These are phyloP conservation scores for Nymphicus hollandicus DNA, from an alignment of 2,113 vertebrate species.

Conservation along the genomic window DNA sequence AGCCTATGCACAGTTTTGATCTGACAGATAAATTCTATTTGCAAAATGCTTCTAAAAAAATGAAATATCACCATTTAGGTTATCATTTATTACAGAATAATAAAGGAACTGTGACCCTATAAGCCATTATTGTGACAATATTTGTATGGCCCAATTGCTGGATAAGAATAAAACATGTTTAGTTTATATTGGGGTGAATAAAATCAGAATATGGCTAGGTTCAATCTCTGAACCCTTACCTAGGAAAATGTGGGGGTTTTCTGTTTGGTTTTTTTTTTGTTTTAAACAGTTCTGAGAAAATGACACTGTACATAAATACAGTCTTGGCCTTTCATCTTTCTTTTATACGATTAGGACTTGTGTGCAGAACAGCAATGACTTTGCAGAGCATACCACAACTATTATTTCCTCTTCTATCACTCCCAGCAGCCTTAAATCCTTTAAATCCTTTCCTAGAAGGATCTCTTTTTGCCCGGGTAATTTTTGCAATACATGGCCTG, in stretches of 20 bases:
- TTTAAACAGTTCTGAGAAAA: slow-evolving; percentile 52
- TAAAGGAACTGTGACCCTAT: not conserved
- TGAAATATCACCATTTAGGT: not conserved
- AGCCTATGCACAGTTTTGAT: not conserved
- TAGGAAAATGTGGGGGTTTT: not conserved
- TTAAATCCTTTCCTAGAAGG: slow-evolving; percentile 71
- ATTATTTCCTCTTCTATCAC: slow-evolving; percentile 62
- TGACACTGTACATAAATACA: slow-evolving; percentile 17
- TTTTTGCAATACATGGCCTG: slow-evolving; percentile 57
- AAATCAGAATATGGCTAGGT: not conserved
- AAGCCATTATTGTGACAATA: not conserved
- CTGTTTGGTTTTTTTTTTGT: not conserved
- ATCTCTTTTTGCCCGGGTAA: slow-evolving; percentile 59
- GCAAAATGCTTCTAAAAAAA: not conserved
- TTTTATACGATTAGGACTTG: slow-evolving; percentile 60
- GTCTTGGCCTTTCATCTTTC: slow-evolving; percentile 36
- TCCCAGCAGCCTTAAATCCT: slow-evolving; percentile 69
- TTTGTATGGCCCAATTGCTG: not conserved
- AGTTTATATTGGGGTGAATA: not conserved
- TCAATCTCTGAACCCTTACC: not conserved
- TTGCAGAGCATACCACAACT: slow-evolving; percentile 20
- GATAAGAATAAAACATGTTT: not conserved
- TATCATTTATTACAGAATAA: not conserved
- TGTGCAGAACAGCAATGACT: slow-evolving; percentile 44
- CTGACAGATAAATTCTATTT: not conserved